These are phyloP conservation scores for Philereme vetulata DNA, from an alignment of 2,888 invertebrate species.

Conservation along the genomic window DNA sequence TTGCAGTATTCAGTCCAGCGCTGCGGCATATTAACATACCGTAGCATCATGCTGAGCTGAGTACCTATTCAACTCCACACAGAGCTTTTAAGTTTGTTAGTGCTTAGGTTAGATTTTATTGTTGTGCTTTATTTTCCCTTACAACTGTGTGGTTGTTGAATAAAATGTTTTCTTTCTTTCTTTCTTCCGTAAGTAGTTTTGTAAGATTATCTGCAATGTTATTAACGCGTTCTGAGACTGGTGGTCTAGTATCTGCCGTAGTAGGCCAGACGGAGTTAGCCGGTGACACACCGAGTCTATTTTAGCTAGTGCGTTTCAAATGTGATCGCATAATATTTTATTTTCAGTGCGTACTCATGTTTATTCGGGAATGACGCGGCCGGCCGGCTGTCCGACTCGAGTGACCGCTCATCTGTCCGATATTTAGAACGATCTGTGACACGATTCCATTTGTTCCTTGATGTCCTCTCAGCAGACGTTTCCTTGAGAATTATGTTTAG, in stretches of 20 bases:
- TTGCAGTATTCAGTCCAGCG: too few relatives aligned
- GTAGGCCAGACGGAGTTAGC: constrained; percentile 49
- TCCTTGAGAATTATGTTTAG: constrained; percentile 54
- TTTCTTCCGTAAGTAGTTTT: too few relatives aligned
- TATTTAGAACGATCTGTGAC: constrained; percentile 60
- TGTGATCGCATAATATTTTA: constrained; percentile 78
- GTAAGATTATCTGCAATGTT: background rate
- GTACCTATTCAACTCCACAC: too few relatives aligned
- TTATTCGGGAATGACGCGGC: constrained; percentile 71
- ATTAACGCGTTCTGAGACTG: background rate
- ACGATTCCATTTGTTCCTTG: constrained; percentile 62
- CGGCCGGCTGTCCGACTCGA: constrained; percentile 31
- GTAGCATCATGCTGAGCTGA: too few relatives aligned
- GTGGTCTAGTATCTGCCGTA: constrained; percentile 38
- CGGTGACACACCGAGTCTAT: constrained; percentile 70
- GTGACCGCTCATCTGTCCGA: constrained; percentile 47
- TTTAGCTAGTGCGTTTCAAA: constrained; percentile 69
- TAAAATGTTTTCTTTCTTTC: too few relatives aligned
- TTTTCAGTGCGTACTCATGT: constrained; percentile 76
- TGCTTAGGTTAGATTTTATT: too few relatives aligned
- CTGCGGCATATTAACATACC: too few relatives aligned
- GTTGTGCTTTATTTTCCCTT: too few relatives aligned
- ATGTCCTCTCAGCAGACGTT: constrained; percentile 43
- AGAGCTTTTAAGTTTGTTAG: too few relatives aligned
- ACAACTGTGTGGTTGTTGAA: too few relatives aligned